Base-by-base conservation (phyloP, 2,888 invertebrate species). In the Acrobasis consociella region DNA sequence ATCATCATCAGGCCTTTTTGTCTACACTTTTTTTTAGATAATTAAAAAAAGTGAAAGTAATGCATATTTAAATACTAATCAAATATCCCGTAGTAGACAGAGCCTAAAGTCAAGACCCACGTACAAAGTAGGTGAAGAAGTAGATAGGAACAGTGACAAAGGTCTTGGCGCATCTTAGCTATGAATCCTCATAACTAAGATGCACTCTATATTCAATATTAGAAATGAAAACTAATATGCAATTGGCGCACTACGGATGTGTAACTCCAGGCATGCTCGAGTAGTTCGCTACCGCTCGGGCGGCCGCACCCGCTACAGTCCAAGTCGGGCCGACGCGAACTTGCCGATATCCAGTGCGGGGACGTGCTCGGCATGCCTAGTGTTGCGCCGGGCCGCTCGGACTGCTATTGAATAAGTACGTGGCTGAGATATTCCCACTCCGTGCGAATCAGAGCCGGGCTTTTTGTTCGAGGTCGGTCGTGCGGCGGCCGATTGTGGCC, bases 341-440 rank as follows among this genome's bases (percentile, higher is more conserved):
- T 11, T 38, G 55, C 17, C 42, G 42, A 39, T 42, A 51, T 51
- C 60, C 60, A 52, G 9, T 42, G 38, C 37, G 15, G 31, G 10
- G 17, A 60, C 60, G 51, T 60, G 60, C 13, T 8, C 22, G 51
- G 60, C 38, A 52, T 42, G 16, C 52, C n/a, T 9, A 53, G 52
- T 5, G 46, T 8, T 11, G 42, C 11, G 0, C 2, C 10, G 9
- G 11, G 42, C 2, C 10, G 16, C 39, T 42, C 56, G 39, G 11
- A 16, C 22, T 17, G 38, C 56, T 56, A 56, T 56, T 46, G 42
- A 56, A 46, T 42, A 56, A 17, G 39, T 17, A 22, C 56, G 56
- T 22, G 56, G 56, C 56, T 42, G 16, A 42, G 56, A 17, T 46
- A 42, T 55, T 39, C 22, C 39, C 10, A 15, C 2, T 16, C 39